Percentiles rank a stretch among this genome's conserved stretches.
phyloP scores from a whole-genome alignment of 2,888 invertebrate species.

The Xylocampa areola region DNA sequence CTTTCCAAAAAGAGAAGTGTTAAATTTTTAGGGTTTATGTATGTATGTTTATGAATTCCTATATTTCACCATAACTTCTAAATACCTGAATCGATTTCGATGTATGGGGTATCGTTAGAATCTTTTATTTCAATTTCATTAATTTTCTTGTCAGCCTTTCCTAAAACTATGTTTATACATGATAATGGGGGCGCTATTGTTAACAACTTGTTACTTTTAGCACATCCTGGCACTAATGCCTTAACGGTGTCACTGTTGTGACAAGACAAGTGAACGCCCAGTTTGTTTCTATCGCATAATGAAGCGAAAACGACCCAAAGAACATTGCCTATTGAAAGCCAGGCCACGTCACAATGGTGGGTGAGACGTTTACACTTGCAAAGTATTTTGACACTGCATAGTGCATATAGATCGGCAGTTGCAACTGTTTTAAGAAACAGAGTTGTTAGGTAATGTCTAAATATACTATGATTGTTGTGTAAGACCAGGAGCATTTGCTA shows the following conservation, averaged over 20 bases:
- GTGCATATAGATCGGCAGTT: slow-evolving; percentile 21
- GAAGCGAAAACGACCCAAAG: slow-evolving; percentile 45
- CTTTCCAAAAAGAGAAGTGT: no score
- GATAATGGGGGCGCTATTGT: slow-evolving; percentile 33
- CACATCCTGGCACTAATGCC: slow-evolving; percentile 54
- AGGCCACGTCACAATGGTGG: slow-evolving; percentile 40
- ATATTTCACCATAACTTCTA: no score
- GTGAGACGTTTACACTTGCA: slow-evolving; percentile 31
- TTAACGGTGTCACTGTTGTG: slow-evolving; percentile 56
- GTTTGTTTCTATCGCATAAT: slow-evolving; percentile 44
- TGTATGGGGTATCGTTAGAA: no score
- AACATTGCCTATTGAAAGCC: slow-evolving; percentile 42
- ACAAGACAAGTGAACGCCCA: slow-evolving; percentile 51
- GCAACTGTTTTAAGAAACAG: not conserved
- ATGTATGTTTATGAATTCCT: no score
- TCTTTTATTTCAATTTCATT: no score
- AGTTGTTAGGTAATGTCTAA: slow-evolving; percentile 11
- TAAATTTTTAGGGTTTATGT: no score
- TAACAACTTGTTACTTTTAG: slow-evolving; percentile 49
- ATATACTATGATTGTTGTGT: slow-evolving; percentile 3
- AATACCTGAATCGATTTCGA: no score
- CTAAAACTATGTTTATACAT: not conserved
- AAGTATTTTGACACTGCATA: slow-evolving; percentile 22
- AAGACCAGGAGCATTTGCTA: no score
- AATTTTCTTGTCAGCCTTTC: not conserved